These are phyloP conservation scores for Saguinus midas DNA, from an alignment of 2,113 vertebrate species.

Conservation along the genomic window DNA sequence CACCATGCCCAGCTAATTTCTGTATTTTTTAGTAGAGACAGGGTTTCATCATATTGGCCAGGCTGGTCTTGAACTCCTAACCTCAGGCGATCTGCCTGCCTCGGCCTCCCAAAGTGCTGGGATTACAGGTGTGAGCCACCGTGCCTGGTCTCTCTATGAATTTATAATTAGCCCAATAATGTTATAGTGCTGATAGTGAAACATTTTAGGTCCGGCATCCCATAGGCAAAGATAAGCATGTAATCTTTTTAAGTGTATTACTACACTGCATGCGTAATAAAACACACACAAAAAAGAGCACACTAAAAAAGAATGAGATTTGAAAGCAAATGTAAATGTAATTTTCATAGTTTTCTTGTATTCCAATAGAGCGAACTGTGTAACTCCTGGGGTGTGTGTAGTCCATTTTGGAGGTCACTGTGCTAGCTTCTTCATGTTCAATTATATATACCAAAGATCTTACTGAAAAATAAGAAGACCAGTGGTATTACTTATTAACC, in stretches of 20 bases:
- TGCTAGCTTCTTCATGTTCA: not conserved
- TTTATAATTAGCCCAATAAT: not conserved
- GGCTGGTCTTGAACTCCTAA: too few species aligned
- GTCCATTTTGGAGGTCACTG: not conserved
- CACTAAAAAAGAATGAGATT: slow-evolving; percentile 15
- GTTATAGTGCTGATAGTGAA: not conserved
- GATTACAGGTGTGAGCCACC: too few species aligned
- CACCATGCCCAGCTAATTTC: too few species aligned
- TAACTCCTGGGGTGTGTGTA: not conserved
- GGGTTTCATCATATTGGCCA: too few species aligned
- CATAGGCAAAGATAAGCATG: not conserved
- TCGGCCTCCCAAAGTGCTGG: too few species aligned
- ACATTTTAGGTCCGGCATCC: not conserved
- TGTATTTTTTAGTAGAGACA: too few species aligned
- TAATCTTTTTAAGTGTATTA: not conserved
- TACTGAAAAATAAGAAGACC: not conserved
- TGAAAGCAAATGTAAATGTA: not conserved
- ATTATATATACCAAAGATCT: not conserved
- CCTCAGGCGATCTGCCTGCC: too few species aligned
- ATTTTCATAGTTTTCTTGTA: slow-evolving; percentile 19
- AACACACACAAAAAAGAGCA: not conserved
- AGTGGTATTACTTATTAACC: not conserved
- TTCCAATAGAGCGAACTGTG: not conserved
- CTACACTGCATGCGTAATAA: not conserved
- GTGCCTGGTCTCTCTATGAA: not conserved